Conservation (phyloP, 2,113 vertebrate genomes). For the Corvus hawaiiensis region DNA sequence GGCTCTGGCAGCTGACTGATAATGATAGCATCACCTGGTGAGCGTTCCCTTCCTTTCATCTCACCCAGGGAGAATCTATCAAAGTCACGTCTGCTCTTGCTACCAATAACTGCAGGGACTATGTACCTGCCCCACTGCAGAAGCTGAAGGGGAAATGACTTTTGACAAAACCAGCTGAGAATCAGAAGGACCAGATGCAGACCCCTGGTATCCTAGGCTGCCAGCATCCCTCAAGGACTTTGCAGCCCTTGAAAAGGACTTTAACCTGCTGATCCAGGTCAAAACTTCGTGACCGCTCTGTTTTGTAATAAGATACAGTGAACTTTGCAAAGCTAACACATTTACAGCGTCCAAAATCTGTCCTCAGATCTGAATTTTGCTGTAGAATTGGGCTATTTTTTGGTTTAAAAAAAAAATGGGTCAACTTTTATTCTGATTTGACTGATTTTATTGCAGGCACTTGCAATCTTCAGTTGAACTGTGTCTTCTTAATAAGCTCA, state of each 20-base stretch:
- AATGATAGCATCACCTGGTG: background rate
- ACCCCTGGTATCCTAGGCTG: background rate
- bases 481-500: background rate
- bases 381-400: background rate
- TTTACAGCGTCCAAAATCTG: background rate
- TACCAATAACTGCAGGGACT: background rate
- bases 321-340: background rate
- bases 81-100: background rate
- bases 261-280: background rate
- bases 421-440: background rate
- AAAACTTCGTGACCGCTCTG: accelerated
- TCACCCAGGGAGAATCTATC: background rate
- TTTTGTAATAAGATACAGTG: background rate
- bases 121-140: background rate
- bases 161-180: background rate
- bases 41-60: background rate
- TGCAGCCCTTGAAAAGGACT: background rate
- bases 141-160: background rate
- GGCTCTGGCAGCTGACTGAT: background rate
- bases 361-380: background rate
- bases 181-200: background rate
- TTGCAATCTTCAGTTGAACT: background rate
- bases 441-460: background rate
- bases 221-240: background rate
- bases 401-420: background rate